Evolutionary conservation across 2,797 vertebrate species (phyloP), one percentile per base, ranked within the genome.

Genomic region (Poecilia wingei): DNA sequence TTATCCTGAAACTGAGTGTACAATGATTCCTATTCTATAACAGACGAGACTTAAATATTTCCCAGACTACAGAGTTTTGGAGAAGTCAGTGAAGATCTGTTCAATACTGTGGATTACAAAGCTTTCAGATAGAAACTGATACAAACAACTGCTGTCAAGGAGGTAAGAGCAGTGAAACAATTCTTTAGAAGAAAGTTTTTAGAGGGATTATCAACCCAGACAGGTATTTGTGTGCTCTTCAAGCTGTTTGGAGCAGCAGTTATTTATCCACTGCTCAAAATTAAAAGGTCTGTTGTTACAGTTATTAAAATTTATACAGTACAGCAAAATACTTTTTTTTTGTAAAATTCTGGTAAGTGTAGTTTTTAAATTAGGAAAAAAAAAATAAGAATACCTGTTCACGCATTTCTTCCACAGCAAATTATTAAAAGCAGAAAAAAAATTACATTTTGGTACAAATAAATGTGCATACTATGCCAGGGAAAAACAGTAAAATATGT

Each of bases 121-220:
- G 75, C 6, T 70, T 66, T 79, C 49, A 41, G 39, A 18, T 47
- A 77, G 33, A 59, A 12, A 59, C 28, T 59, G 31, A 16, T 14
- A 5, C 55, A 87, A 28, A 74, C 57, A 18, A 72, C 59, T 22
- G 28, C 36, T 80, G 36, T 80, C 47, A 79, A 73, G 79, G 72
- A 79, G 46, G n/a, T 75, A n/a, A 81, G 80, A 73, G 18, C 72
- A 89, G 95, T 96, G 70, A 95, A 94, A 88, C 76, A 86, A 88
- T 95, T 97, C 96, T 97, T 96, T 91, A n/a, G 92, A 96, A 97
- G 96, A 97, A 97, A 96, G 93, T 94, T 93, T 84, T 41, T 70
- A 47, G 74, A 73, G 72, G 71, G 75, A 69, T 66, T 76, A 16
- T 41, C 6, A n/a, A 0, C 78, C 61, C 47, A 71, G 2, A 71